Base-by-base conservation (phyloP, 2,888 invertebrate genomes). In the Diarsia dahlii region DNA sequence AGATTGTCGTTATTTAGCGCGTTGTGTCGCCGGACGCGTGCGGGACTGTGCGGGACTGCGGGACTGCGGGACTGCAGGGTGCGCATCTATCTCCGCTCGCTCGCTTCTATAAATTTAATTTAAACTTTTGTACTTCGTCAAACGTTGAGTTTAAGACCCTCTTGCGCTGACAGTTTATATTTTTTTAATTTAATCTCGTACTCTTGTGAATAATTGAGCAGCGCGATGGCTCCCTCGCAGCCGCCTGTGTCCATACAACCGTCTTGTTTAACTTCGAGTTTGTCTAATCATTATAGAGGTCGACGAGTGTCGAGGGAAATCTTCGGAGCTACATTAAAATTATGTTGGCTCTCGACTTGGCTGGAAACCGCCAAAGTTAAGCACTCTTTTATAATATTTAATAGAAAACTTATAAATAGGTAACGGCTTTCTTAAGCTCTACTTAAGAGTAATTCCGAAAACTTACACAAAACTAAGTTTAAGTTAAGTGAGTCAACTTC, bases 101-200 rank as follows among this genome's bases (percentile, higher is more conserved):
- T 76, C 69, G 89, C 91, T 90, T 90, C 88, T 89, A 90, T 91
- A 91, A 93, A 94, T 94, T 94, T 93, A 93, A 95, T 94, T 93
- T 93, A 93, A 95, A 95, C 92, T 95, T 95, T 93, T 89, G 89
- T 91, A 89, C 93, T 94, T 90, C 91, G 90, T 94, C 93, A 94
- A 93, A 91, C 83, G 88, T 85, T 81, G 85, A 88, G 89, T 85
- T 89, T 84, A 83, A 90, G 87, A 88, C 89, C 89, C 87, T 83
- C 86, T 76, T 81, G 72, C 86, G 87, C 86, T 89, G 91, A 93
- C 91, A 92, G 90, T 88, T 89, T 88, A 85, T 83, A 86, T 89
- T 89, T 92, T 92, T 93, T 92, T 91, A 92, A 93, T 92, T 92
- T 92, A 91, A 93, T 93, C 91, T 88, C 80, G 89, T 90, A 91